phyloP scores from a whole-genome alignment of 2,888 invertebrate species.

The Gastrophysa polygoni region DNA sequence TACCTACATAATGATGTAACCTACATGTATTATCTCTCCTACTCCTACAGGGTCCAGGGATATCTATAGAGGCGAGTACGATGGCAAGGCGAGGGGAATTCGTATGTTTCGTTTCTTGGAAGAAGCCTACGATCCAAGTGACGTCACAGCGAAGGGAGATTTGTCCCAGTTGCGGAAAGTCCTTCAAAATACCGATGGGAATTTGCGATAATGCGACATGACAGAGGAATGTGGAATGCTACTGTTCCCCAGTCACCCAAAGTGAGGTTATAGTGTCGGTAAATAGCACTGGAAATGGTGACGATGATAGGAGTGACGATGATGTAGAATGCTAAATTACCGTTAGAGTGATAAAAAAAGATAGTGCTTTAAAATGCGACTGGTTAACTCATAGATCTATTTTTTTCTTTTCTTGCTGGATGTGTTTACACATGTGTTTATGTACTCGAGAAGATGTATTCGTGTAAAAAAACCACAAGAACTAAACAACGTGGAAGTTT shows the following conservation, averaged over 20 bases:
- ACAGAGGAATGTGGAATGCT: constrained; percentile 27
- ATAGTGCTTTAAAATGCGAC: too few species aligned
- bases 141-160: constrained; percentile 42
- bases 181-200: constrained; percentile 42
- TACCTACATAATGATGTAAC: too few species aligned
- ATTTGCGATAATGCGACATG: constrained; percentile 30
- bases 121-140: constrained; percentile 37
- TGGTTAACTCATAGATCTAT: too few species aligned
- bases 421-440: too few species aligned
- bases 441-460: too few species aligned
- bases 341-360: too few species aligned
- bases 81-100: constrained; percentile 42
- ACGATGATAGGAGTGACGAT: neutral
- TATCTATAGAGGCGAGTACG: constrained; percentile 37
- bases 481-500: too few species aligned
- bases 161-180: constrained; percentile 49
- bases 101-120: constrained; percentile 51
- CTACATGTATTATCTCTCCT: too few species aligned
- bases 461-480: too few species aligned
- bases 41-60: constrained; percentile 36
- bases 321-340: neutral
- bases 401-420: too few species aligned
- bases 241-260: constrained; percentile 31
- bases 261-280: constrained; percentile 29
- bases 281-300: neutral